Conservation (phyloP, 2,797 vertebrate species). For the Onychomys arenicola region DNA sequence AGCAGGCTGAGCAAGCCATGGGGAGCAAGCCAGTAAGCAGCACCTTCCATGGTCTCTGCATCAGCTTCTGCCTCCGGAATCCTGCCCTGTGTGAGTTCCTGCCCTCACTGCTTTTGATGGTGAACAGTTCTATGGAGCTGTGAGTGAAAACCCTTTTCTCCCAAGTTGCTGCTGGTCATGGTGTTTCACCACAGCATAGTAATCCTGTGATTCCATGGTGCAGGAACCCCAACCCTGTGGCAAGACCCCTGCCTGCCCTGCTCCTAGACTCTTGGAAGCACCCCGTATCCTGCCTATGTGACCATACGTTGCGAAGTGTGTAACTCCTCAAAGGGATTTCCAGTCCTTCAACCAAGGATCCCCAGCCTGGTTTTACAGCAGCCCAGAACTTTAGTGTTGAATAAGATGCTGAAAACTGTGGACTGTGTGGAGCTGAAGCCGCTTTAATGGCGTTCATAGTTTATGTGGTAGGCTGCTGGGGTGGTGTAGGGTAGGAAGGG, state of each 20-base stretch:
- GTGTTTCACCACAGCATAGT: background rate
- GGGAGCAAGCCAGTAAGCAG: background rate
- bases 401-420: background rate
- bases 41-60: background rate
- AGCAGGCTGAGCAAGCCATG: background rate
- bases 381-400: too few species aligned
- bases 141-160: background rate
- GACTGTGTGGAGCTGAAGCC: rapidly evolving
- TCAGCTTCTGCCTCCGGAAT: background rate
- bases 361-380: background rate
- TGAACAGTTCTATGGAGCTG: background rate
- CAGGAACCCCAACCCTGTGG: background rate
- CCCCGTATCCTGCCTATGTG: background rate
- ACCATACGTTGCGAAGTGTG: background rate
- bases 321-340: background rate
- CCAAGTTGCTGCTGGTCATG: background rate
- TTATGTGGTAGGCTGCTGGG: background rate
- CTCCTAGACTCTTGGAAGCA: rapidly evolving
- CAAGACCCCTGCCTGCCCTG: rapidly evolving
- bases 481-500: background rate
- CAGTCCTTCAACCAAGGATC: background rate
- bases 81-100: background rate
- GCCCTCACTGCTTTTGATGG: background rate
- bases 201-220: background rate
- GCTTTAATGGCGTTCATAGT: rapidly evolving